Evolutionary conservation across 2,113 vertebrate genomes (phyloP), one percentile per base, ranked within the genome.

Genomic region (Lichenostomus cassidix): DNA sequence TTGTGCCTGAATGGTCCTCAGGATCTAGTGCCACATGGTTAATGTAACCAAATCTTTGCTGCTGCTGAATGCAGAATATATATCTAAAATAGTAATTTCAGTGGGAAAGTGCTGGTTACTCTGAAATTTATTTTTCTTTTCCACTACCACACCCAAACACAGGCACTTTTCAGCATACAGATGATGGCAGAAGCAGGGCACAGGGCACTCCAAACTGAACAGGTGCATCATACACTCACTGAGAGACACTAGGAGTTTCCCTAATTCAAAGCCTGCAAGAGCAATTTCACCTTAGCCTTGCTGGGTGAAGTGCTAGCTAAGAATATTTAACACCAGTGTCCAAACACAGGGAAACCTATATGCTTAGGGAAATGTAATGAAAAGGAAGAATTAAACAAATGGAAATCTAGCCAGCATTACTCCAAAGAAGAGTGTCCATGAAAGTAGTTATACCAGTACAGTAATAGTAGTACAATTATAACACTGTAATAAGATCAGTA

Each of bases 311-410:
- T 16, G 9, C 64, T 86, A 41, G 25, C 35, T 63, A 73, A 77
- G 70, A 83, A 50, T 21, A 70, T 42, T 80, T 80, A 56, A 55
- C 41, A 60, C 35, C 4, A 1, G 18, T 62, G 17, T 55, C 42
- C 9, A 8, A 90, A 92, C 21, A 44, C 27, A 55, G 37, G 55
- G 60, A 93, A 81, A 82, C 42, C 62, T 80, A 70, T 33, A 74
- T 78, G 76, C 60, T 87, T 91, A 87, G 56, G 89, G 65, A 95
- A 94, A 94, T 84, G 55, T 9, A 80, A 88, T 83, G 83, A 83
- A 93, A 93, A 95, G 90, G 47, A 88, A 65, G 75, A 88, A 92
- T 63, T 94, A 70, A 95, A 75, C 3, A 1, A 86, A 92, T 91
- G 79, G 90, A 93, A 96, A 93, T 77, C 2, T 46, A 90, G 59